Evolutionary conservation across 2,888 invertebrate genomes (phyloP).

Genomic region (Synergus umbraculus): DNA sequence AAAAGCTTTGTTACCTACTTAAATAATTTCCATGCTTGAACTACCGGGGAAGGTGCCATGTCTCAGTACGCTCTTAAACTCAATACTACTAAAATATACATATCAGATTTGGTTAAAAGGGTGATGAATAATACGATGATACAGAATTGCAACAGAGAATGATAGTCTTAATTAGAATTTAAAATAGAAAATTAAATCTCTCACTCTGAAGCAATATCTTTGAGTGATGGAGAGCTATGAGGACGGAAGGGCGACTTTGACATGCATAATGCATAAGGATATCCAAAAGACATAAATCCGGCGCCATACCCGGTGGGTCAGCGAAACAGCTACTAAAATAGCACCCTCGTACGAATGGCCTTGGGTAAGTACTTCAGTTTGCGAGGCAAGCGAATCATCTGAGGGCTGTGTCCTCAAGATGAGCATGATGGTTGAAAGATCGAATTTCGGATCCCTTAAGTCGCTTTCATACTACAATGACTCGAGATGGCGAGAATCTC

Average conservation of each 20-base stretch:
- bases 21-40: neutral
- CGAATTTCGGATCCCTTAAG: slow-evolving; percentile 12
- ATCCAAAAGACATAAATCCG: slow-evolving; percentile 25
- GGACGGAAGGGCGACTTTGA: slow-evolving; percentile 1
- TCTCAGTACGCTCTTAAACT: too few species aligned
- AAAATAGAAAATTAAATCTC: neutral
- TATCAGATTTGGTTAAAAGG: too few species aligned
- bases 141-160: neutral
- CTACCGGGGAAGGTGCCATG: too few species aligned
- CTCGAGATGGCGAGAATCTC: slow-evolving; percentile 18
- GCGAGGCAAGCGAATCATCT: neutral
- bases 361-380: slow-evolving; percentile 16
- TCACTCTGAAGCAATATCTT: neutral
- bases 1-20: neutral
- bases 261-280: slow-evolving; percentile 28
- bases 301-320: neutral
- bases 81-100: too few species aligned
- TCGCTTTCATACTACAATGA: slow-evolving; percentile 29
- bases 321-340: slow-evolving; percentile 18
- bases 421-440: slow-evolving; percentile 7
- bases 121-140: too few species aligned
- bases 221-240: slow-evolving; percentile 8
- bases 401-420: slow-evolving; percentile 5
- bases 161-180: neutral
- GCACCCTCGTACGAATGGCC: slow-evolving; percentile 1